phyloP scores from a whole-genome alignment of 2,797 vertebrate genomes.

The Tangara arthus region DNA sequence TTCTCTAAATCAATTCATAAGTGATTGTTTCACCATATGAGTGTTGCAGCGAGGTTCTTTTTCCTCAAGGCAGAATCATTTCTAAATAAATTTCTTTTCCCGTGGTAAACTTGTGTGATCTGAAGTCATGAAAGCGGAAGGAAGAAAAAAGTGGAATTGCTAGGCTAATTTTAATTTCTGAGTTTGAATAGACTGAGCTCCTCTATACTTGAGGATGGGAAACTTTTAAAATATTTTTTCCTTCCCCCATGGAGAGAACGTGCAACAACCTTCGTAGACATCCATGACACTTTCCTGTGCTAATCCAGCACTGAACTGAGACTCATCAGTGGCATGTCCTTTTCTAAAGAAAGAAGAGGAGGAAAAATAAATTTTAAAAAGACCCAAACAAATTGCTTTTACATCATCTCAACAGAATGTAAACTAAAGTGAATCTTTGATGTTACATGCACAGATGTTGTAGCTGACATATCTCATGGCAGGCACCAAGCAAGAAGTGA shows the following conservation, averaged over 20 bases:
- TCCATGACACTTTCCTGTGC: not conserved
- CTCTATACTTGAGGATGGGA: not conserved
- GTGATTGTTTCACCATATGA: not conserved
- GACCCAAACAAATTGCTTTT: slow-evolving; percentile 66
- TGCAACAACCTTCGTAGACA: not conserved
- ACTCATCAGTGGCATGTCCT: not conserved
- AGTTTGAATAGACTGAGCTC: not conserved
- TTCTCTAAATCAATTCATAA: not conserved
- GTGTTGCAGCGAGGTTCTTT: not conserved
- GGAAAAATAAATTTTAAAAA: slow-evolving; percentile 27
- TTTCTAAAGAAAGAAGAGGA: not conserved
- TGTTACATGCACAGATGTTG: slow-evolving; percentile 77
- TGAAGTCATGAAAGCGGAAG: not conserved
- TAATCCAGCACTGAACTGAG: slow-evolving; percentile 17
- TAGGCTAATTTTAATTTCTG: not conserved
- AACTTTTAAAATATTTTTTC: not conserved
- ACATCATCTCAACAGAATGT: slow-evolving; percentile 75
- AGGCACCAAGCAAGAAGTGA: slow-evolving; percentile 65
- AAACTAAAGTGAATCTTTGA: slow-evolving; percentile 78
- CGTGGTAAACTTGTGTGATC: not conserved
- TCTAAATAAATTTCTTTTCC: not conserved
- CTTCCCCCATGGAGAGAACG: not conserved
- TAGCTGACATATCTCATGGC: slow-evolving; percentile 64
- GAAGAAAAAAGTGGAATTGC: not conserved
- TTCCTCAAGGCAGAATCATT: not conserved